Evolutionary conservation across 2,888 invertebrate species (phyloP).

Genomic region (Micropterix aruncella): DNA sequence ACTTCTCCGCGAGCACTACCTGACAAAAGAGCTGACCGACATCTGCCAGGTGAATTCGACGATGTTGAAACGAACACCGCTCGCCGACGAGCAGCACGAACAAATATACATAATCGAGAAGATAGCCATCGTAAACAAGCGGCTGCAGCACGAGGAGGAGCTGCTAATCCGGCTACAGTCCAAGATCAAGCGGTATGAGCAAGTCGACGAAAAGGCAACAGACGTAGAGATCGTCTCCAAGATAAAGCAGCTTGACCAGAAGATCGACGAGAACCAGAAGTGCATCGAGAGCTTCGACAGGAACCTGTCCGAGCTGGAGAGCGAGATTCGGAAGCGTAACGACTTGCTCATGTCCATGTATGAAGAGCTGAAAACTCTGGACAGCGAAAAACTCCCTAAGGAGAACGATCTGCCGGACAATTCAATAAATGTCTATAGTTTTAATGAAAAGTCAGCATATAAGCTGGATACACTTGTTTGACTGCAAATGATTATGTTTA

Average conservation of each 20-base stretch:
- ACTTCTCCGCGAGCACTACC: constrained; percentile 38
- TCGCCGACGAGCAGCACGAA: constrained; percentile 37
- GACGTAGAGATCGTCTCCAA: constrained; percentile 19
- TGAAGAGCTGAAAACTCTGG: constrained; percentile 19
- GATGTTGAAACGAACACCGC: constrained; percentile 28
- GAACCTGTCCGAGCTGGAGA: constrained; percentile 21
- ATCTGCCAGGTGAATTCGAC: constrained; percentile 38
- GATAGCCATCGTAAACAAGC: constrained; percentile 57
- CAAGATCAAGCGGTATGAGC: constrained; percentile 44
- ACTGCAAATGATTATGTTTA: too few species aligned
- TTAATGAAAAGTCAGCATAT: too few species aligned
- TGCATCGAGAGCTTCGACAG: constrained; percentile 19
- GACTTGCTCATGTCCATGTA: constrained; percentile 22
- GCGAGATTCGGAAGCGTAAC: constrained; percentile 19
- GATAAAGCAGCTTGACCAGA: constrained; percentile 15
- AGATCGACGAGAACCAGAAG: constrained; percentile 16
- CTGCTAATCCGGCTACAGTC: constrained; percentile 50
- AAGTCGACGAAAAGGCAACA: constrained; percentile 34
- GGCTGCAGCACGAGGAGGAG: constrained; percentile 60
- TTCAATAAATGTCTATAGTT: too few species aligned
- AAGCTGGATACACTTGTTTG: not conserved
- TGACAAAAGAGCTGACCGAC: constrained; percentile 37
- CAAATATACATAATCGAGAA: constrained; percentile 62
- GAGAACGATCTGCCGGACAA: too few species aligned
- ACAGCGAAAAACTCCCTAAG: too few species aligned